Percentiles rank a stretch among this genome's conserved stretches.
Conservation (phyloP, 2,113 vertebrate species). For the Gila orcuttii region DNA sequence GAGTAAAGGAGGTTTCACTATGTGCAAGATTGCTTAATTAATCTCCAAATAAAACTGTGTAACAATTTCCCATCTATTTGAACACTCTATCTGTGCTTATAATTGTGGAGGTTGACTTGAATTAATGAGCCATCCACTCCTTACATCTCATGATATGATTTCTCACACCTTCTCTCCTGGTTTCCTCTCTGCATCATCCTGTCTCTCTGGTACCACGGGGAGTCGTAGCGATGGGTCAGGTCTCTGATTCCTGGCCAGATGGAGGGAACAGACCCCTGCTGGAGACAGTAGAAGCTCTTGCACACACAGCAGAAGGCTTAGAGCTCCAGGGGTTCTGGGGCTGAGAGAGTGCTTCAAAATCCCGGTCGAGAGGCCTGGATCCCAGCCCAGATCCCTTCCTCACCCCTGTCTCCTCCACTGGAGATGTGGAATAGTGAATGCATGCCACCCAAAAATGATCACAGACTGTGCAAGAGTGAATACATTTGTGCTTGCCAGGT, state of each 20-base stretch:
- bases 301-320: slow-evolving; percentile 74
- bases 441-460: not conserved
- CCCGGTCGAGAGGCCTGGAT: slow-evolving; percentile 63
- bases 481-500: slow-evolving; percentile 9
- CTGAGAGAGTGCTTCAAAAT: slow-evolving; percentile 57
- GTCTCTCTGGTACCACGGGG: slow-evolving; percentile 24
- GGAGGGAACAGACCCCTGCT: slow-evolving; percentile 56
- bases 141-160: slow-evolving; percentile 16
- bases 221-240: slow-evolving; percentile 46
- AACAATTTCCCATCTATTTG: not conserved
- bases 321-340: slow-evolving; percentile 68
- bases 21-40: not conserved
- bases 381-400: slow-evolving; percentile 52
- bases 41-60: not conserved
- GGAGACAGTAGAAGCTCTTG: slow-evolving; percentile 59
- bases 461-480: slow-evolving; percentile 3
- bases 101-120: not conserved
- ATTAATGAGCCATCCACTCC: slow-evolving; percentile 1
- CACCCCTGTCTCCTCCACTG: slow-evolving; percentile 56
- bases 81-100: not conserved
- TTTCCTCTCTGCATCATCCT: slow-evolving; percentile 32
- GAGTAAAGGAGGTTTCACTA: not conserved
- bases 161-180: slow-evolving; percentile 14
- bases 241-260: slow-evolving; percentile 61
- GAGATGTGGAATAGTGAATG: slow-evolving; percentile 26